phyloP scores from a whole-genome alignment of 2,888 invertebrate species.

The Melanostoma scalare region DNA sequence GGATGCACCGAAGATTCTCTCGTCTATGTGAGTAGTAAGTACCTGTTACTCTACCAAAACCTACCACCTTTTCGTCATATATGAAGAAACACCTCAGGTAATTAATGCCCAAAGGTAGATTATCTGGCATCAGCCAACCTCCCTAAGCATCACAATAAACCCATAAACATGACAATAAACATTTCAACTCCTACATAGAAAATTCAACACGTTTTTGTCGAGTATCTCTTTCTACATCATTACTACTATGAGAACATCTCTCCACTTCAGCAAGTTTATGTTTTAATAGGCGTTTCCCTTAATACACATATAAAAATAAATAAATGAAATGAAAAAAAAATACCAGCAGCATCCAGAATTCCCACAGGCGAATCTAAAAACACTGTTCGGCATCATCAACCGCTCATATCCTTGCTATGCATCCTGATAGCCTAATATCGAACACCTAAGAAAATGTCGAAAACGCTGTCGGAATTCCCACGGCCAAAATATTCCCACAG shows the following conservation, averaged over 20 bases:
- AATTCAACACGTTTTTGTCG: too few species aligned
- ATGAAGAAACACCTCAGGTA: too few species aligned
- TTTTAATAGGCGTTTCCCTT: slow-evolving; percentile 67
- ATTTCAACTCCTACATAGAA: too few species aligned
- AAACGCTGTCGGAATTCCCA: slow-evolving; percentile 82
- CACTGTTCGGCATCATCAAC: slow-evolving; percentile 7
- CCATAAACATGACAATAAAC: too few species aligned
- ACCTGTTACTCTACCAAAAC: too few species aligned
- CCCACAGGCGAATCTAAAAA: slow-evolving; percentile 61
- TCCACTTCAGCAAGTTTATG: slow-evolving; percentile 35
- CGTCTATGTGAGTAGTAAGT: too few species aligned
- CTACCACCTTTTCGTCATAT: too few species aligned
- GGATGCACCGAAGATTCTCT: too few species aligned
- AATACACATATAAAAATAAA: background rate
- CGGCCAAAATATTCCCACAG: slow-evolving; percentile 82
- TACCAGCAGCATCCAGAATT: slow-evolving; percentile 39
- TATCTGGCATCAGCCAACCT: too few species aligned
- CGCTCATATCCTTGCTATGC: slow-evolving; percentile 42
- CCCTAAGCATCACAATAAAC: too few species aligned
- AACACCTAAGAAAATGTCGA: slow-evolving; percentile 81
- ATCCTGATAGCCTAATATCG: slow-evolving; percentile 80
- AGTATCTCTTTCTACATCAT: too few species aligned
- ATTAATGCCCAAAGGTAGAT: too few species aligned
- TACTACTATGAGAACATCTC: background rate
- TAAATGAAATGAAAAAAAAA: slow-evolving; percentile 13